A percentile compares a stretch with the other conserved stretches of the same genome.
Conservation (phyloP, 2,888 invertebrate genomes). For the Anthophora plumipes region DNA sequence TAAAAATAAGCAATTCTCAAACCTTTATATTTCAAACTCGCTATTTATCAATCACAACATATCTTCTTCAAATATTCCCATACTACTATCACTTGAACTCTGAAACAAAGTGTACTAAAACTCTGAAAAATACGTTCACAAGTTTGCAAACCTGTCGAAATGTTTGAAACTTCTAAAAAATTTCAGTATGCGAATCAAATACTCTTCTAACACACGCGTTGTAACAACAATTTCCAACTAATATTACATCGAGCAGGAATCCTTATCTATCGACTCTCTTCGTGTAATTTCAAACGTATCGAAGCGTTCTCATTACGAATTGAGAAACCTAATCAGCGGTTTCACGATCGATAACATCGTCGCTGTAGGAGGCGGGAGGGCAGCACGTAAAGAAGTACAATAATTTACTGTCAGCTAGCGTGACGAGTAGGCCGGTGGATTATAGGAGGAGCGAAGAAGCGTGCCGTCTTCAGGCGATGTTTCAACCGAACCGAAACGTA, state of each 20-base stretch:
- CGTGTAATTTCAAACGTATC: neutral
- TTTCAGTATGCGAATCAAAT: too few species aligned
- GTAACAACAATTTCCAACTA: neutral
- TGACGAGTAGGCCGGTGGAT: conserved; percentile 56
- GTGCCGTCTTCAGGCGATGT: conserved; percentile 25
- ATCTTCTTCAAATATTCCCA: too few species aligned
- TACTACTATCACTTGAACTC: too few species aligned
- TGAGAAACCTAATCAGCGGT: conserved; percentile 51
- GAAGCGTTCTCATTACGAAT: conserved; percentile 19
- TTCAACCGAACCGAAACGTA: conserved; percentile 47
- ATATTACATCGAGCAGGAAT: neutral
- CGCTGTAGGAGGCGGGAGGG: conserved; percentile 14
- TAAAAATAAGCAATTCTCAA: too few species aligned
- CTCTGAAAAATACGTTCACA: too few species aligned
- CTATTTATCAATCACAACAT: too few species aligned
- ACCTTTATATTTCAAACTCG: too few species aligned
- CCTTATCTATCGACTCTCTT: neutral
- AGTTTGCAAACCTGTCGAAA: too few species aligned
- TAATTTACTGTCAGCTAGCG: conserved; percentile 73
- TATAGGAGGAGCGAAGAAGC: conserved; percentile 5
- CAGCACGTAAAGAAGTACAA: conserved; percentile 64
- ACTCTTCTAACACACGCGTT: too few species aligned
- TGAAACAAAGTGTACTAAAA: too few species aligned
- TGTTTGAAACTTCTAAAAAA: too few species aligned
- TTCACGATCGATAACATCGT: conserved; percentile 64